Percentiles rank a stretch among this genome's conserved stretches.
Conservation (phyloP, 2,888 invertebrate genomes). For the Rhaphigaster nebulosa region DNA sequence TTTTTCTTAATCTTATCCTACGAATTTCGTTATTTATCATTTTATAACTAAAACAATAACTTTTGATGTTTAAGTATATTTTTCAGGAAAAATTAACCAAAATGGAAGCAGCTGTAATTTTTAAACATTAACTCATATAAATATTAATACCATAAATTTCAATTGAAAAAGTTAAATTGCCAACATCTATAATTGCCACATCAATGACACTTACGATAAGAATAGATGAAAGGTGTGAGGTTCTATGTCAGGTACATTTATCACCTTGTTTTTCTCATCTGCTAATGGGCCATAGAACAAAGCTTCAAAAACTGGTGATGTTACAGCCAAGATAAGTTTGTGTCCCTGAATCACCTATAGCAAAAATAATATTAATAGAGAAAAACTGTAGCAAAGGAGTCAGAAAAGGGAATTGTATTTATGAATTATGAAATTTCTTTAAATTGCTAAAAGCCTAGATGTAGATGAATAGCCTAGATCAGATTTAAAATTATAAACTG, state of each 20-base stretch:
- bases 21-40: too few species aligned
- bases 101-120: too few species aligned
- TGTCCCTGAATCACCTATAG: constrained; percentile 69
- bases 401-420: neutral
- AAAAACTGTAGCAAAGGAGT: neutral
- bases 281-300: constrained; percentile 78
- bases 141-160: too few species aligned
- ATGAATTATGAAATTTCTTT: too few species aligned
- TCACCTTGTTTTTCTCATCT: constrained; percentile 69
- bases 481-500: too few species aligned
- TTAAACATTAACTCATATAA: neutral
- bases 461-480: too few species aligned
- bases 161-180: neutral
- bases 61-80: too few species aligned
- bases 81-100: neutral
- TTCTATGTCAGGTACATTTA: constrained; percentile 74
- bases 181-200: neutral
- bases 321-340: constrained; percentile 76
- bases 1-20: too few species aligned
- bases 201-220: constrained; percentile 68
- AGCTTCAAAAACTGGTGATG: constrained; percentile 79
- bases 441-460: too few species aligned
- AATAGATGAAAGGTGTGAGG: constrained; percentile 75
- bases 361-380: constrained; percentile 48
- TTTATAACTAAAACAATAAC: too few species aligned